Conservation (phyloP, 1,140 invertebrate genomes). For the Trachymyrmex septentrionalis region DNA sequence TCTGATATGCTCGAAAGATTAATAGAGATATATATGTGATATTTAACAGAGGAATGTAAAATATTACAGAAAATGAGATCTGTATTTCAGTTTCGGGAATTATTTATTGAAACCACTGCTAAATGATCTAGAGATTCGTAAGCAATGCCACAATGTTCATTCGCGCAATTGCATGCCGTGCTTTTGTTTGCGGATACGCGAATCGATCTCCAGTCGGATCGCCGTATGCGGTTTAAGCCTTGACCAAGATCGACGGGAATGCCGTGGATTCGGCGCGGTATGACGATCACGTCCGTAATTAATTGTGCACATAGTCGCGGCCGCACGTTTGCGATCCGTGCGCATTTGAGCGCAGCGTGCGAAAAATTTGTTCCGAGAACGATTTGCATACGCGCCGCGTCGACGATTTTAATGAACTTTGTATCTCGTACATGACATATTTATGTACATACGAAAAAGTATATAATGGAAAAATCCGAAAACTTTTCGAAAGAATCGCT, state of each 20-base stretch:
- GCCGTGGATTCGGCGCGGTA: conserved; percentile 74
- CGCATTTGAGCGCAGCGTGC: conserved; percentile 67
- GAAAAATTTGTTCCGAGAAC: conserved; percentile 75
- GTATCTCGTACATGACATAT: neutral
- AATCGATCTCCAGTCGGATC: conserved; percentile 65
- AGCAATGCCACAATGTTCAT: conserved; percentile 21
- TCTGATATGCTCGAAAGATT: neutral
- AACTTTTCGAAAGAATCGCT: neutral
- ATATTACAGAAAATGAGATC: neutral
- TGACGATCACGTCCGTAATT: conserved; percentile 79
- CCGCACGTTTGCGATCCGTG: conserved; percentile 59
- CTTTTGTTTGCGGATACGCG: conserved; percentile 46
- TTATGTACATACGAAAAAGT: neutral
- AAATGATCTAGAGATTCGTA: conserved; percentile 24
- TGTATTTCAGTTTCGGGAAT: conserved; percentile 2
- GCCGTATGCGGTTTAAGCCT: conserved; percentile 66
- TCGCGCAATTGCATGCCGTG: conserved; percentile 35
- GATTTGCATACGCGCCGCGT: conserved; percentile 74
- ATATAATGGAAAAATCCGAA: neutral
- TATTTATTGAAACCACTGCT: conserved; percentile 13
- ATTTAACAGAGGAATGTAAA: neutral
- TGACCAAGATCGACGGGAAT: conserved; percentile 76
- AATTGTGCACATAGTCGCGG: conserved; percentile 77
- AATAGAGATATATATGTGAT: neutral
- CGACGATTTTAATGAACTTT: conserved; percentile 67